phyloP scores from a whole-genome alignment of 2,113 vertebrate species.

The Phalacrocorax brasilianus region DNA sequence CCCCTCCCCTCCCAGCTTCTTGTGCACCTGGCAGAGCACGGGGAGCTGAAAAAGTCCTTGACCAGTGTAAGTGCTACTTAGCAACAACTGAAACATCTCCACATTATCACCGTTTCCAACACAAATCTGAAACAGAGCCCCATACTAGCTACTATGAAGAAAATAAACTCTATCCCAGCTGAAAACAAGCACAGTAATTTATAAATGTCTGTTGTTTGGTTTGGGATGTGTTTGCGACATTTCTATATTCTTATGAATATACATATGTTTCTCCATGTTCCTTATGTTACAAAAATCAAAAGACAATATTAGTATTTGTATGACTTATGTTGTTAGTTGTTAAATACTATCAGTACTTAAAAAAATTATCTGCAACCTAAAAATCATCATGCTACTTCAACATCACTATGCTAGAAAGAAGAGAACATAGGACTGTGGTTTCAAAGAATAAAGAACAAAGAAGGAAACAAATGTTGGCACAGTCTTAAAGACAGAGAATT shows the following conservation, averaged over 20 bases:
- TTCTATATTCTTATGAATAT: not conserved
- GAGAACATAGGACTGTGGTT: not conserved
- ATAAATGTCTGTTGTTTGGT: not conserved
- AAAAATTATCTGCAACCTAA: not conserved
- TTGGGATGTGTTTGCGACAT: not conserved
- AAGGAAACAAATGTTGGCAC: not conserved
- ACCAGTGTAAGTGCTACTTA: too few species aligned
- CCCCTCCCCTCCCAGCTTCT: too few species aligned
- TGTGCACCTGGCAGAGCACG: too few species aligned
- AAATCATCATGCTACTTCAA: not conserved
- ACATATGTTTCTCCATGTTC: not conserved
- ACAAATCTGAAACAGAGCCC: too few species aligned
- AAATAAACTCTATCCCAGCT: too few species aligned
- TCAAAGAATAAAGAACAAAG: not conserved
- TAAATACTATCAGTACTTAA: not conserved
- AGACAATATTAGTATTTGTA: not conserved
- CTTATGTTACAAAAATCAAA: not conserved
- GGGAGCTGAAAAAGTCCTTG: too few species aligned
- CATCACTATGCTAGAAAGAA: not conserved
- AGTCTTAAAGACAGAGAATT: not conserved
- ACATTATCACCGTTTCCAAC: too few species aligned
- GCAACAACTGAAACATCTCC: too few species aligned
- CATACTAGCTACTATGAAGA: too few species aligned
- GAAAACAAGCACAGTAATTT: not conserved
- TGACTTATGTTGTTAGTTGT: not conserved